Evolutionary conservation across 2,888 invertebrate species (phyloP), one percentile per base, ranked within the genome.

Genomic region (Smittia sp.): DNA sequence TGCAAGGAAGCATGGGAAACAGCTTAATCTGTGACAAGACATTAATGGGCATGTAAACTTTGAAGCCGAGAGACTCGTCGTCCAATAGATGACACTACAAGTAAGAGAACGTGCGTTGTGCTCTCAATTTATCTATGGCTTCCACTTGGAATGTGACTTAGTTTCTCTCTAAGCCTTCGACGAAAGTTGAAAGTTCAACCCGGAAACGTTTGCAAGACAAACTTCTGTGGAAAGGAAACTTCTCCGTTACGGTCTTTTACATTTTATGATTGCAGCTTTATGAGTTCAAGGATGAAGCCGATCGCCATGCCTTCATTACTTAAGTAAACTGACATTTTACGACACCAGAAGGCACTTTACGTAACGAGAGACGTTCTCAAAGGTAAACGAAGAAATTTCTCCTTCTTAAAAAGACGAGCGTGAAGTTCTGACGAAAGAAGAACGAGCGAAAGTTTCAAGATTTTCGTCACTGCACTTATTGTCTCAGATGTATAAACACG

Each of bases 1-100:
- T 0, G 97, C 90, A 41, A 98, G 81, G 80, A 88, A 97, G 84
- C 96, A 98, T 79, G 46, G 13, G 15, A 41, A 2, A 4, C 46
- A 1, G 1, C 15, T 13, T 41, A n/a, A 41, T 41, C 13, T 41
- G 46, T 41, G n/a, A 41, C 46, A 41, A 54, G 32, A 32, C 32
- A 32, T 32, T 9, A 32, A 32, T 3, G 9, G 9, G 32, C 32
- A 32, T 9, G 32, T n/a, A n/a, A n/a, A n/a, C n/a, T n/a, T n/a
- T n/a, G n/a, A n/a, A n/a, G n/a, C n/a, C n/a, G n/a, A n/a, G n/a
- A n/a, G n/a, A n/a, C n/a, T 32, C 32, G 32, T 32, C 32, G 32
- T 6, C 32, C 32, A 6, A 9, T 32, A 32, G 9, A 32, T 32
- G 9, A 13, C 46, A 15, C 46, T n/a, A n/a, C 15, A 41, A 41